Percentiles rank a stretch among this genome's conserved stretches.
Evolutionary conservation across 1,140 invertebrate species (phyloP).

Genomic region (Tetranychus urticae): DNA sequence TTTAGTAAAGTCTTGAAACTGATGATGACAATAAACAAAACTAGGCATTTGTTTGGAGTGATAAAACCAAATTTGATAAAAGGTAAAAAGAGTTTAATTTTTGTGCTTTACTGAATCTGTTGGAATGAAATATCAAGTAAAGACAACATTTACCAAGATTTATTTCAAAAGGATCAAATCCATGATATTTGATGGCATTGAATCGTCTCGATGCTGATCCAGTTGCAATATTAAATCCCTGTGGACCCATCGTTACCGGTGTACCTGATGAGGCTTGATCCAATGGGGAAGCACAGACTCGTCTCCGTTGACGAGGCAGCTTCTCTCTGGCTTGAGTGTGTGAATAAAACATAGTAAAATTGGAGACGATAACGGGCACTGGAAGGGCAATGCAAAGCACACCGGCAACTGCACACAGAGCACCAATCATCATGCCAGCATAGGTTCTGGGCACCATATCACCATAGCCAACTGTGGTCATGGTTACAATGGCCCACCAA

Average conservation of each 20-base stretch:
- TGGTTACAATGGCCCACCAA: conserved; percentile 66
- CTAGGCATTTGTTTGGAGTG: too few species aligned
- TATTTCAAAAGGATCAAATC: background rate
- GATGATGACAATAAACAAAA: too few species aligned
- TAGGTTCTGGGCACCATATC: conserved; percentile 47
- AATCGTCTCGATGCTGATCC: background rate
- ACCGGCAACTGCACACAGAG: conserved; percentile 62
- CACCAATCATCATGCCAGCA: conserved; percentile 62
- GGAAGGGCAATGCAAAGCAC: conserved; percentile 63
- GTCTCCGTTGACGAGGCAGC: conserved; percentile 54
- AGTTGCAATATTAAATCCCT: background rate
- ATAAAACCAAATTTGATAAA: too few species aligned
- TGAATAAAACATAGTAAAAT: conserved; percentile 81
- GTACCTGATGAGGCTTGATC: background rate
- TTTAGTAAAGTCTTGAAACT: too few species aligned
- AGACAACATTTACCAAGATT: too few species aligned
- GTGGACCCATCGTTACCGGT: background rate
- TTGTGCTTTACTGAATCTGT: too few species aligned
- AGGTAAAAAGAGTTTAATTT: too few species aligned
- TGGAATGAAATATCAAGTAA: too few species aligned
- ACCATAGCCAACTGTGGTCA: conserved; percentile 38
- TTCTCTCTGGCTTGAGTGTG: conserved; percentile 74
- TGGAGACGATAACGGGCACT: conserved; percentile 77
- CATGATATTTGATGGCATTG: background rate
- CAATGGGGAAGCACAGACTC: conserved; percentile 74